Evolutionary conservation across 2,113 vertebrate species (phyloP).

Genomic region (Pterocles gutturalis): DNA sequence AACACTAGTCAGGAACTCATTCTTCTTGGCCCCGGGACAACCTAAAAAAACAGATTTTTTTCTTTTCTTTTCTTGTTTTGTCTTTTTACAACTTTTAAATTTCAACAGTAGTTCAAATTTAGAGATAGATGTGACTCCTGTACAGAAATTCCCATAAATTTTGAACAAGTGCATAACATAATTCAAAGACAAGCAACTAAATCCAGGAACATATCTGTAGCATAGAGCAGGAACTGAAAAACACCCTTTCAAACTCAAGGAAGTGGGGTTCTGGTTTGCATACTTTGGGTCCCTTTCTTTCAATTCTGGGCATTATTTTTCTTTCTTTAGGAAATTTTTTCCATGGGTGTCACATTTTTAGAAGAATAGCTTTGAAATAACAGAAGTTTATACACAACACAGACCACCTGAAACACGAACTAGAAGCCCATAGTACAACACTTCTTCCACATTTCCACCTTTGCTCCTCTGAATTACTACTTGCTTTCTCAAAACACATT

Average conservation of each 20-base stretch:
- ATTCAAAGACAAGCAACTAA: not conserved
- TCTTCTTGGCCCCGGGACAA: conserved; percentile 94
- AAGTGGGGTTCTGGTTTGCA: not conserved
- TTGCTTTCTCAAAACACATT: not conserved
- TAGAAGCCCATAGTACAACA: not conserved
- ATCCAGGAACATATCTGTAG: not conserved
- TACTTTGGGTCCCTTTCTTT: not conserved
- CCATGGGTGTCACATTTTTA: not conserved
- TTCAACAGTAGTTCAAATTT: not conserved
- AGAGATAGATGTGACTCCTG: not conserved
- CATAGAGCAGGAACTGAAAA: not conserved
- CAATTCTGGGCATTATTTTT: not conserved
- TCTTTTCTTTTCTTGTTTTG: not conserved
- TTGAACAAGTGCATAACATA: not conserved
- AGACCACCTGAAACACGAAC: rapidly evolving
- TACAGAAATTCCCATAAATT: not conserved
- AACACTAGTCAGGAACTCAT: conserved; percentile 95
- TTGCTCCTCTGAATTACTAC: not conserved
- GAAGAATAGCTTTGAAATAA: not conserved
- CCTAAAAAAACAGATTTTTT: conserved; percentile 77
- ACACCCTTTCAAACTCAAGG: not conserved
- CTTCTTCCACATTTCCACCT: not conserved
- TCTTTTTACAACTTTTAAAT: not conserved
- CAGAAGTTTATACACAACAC: not conserved
- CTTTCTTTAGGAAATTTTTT: not conserved